Percentiles rank a stretch among this genome's conserved stretches.
phyloP scores from a whole-genome alignment of 1,140 invertebrate genomes.

The Drosophila arawakana region DNA sequence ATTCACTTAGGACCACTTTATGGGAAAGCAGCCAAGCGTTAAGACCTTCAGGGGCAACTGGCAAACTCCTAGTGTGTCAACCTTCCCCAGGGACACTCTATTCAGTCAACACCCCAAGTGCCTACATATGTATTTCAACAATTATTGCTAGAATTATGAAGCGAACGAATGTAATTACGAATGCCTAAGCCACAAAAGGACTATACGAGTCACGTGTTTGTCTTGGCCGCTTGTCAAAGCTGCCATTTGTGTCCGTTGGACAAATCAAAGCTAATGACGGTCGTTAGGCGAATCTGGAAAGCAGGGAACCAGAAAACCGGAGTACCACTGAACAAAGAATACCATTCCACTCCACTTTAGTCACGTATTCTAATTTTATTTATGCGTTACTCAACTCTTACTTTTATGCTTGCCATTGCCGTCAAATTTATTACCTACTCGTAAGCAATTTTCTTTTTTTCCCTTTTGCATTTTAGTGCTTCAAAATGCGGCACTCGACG shows the following conservation, averaged over 20 bases:
- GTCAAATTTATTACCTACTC: conserved; percentile 20
- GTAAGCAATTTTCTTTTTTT: conserved; percentile 14
- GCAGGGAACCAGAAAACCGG: too few species aligned
- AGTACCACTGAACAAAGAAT: neutral
- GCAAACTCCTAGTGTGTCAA: conserved; percentile 18
- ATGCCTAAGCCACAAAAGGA: conserved; percentile 50
- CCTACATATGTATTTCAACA: conserved; percentile 51
- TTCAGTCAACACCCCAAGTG: conserved; percentile 17
- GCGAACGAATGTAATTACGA: conserved; percentile 33
- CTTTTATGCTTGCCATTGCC: conserved; percentile 13
- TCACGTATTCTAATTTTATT: conserved; percentile 64
- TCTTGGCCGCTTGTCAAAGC: neutral
- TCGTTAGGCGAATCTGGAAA: conserved; percentile 30
- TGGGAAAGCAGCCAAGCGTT: conserved; percentile 58
- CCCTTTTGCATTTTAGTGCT: conserved; percentile 22
- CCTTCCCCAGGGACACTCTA: conserved; percentile 7
- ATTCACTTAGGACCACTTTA: conserved; percentile 32
- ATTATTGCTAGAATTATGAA: conserved; percentile 76
- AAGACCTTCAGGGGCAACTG: conserved; percentile 34
- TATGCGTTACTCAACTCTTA: conserved; percentile 15
- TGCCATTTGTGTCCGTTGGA: conserved; percentile 32
- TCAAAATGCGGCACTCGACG: conserved; percentile 24
- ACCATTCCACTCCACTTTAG: conserved; percentile 2
- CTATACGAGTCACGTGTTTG: conserved; percentile 36
- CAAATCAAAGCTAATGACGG: conserved; percentile 53